Conservation (phyloP, 2,888 invertebrate genomes). For the Odontomyia ornata region DNA sequence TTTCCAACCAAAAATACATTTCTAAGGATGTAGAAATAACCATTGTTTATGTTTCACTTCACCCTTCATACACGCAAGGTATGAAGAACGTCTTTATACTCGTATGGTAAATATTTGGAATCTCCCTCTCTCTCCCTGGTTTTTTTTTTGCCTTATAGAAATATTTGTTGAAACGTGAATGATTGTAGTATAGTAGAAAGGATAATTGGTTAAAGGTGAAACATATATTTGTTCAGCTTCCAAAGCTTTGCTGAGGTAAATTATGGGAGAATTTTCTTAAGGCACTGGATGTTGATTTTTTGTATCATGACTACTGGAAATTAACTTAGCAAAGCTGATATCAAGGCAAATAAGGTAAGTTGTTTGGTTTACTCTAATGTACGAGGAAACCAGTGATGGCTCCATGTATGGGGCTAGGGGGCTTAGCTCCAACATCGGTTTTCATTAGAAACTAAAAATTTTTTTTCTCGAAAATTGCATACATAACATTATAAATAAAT, state of each 20-base stretch:
- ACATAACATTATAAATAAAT: too few species aligned
- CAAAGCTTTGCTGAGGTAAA: conserved; percentile 6
- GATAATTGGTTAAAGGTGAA: conserved; percentile 13
- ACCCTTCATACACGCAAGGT: conserved; percentile 1
- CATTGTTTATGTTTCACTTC: conserved; percentile 28
- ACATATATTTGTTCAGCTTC: conserved; percentile 18
- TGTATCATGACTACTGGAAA: too few species aligned
- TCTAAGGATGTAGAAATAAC: conserved; percentile 8
- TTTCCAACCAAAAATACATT: conserved; percentile 18
- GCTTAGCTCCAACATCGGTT: too few species aligned
- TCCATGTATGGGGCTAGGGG: too few species aligned
- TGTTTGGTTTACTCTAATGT: too few species aligned
- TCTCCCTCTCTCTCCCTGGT: background rate
- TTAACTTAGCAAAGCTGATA: too few species aligned
- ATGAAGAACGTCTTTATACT: too few species aligned
- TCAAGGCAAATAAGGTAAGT: too few species aligned
- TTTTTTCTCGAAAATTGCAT: too few species aligned
- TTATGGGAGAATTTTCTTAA: background rate
- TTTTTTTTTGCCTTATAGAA: conserved; percentile 1
- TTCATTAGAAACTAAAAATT: too few species aligned
- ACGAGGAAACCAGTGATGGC: too few species aligned
- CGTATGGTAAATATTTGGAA: background rate
- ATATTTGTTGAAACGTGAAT: background rate
- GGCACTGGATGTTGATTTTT: too few species aligned
- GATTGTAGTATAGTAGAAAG: background rate